Base-by-base conservation (phyloP, 2,888 invertebrate species). In the Hetaerina titia region DNA sequence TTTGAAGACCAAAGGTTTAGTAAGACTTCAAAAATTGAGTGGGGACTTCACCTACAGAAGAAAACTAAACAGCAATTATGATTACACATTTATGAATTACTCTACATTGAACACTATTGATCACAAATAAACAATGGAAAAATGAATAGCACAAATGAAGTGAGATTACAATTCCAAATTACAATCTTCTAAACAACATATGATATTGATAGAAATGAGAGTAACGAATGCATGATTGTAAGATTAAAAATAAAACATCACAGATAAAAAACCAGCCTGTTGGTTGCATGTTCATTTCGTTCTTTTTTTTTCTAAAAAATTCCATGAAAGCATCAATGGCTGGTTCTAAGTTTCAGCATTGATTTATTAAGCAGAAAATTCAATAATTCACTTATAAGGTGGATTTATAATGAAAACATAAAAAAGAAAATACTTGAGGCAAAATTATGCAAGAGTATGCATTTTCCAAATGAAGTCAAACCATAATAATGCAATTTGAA, bases 221-320 rank as follows among this genome's bases (percentile, higher is more conserved):
- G 11, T 31, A 9, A 31, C 25, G 74, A 74, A n/a, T 31, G 2
- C 31, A 31, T 13, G 13, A 81, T 81, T 31, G 11, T 31, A 69
- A 69, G 81, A 81, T 81, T 31, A 81, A 81, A 81, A 81, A 31
- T 81, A 81, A 31, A 22, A 81, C 31, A 81, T 81, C 81, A 81
- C 81, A 81, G 81, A 81, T 81, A 81, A 81, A 81, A 81, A 81
- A 81, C 45, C 81, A 31, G 81, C 81, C 81, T 81, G 81, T 81
- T 31, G 31, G 31, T 69, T 69, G 69, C n/a, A 69, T 1, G 60
- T 60, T 60, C n/a, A 45, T 45, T 22, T 69, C 31, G 25, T 81
- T 81, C 81, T 81, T 25, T 13, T 13, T 31, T 13, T 31, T 31
- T n/a, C 22, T n/a, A 69, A 81, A 81, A 81, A 31, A 81, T 15